Evolutionary conservation across 2,888 invertebrate genomes (phyloP).

Genomic region (Sesia bembeciformis): DNA sequence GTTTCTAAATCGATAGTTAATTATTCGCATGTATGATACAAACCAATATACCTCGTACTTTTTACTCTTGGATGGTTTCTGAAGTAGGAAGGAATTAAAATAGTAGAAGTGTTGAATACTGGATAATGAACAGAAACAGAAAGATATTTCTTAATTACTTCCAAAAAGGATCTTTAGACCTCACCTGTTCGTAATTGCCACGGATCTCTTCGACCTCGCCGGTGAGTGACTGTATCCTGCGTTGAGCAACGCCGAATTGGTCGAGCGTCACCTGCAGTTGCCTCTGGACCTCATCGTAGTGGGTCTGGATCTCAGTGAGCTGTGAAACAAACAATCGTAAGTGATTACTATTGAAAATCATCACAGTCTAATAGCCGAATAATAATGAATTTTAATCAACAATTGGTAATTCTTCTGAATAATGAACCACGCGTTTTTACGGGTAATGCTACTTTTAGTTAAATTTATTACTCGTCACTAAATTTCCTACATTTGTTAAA

Average conservation of each 20-base stretch:
- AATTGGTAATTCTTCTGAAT: background rate
- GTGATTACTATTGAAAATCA: constrained; percentile 1
- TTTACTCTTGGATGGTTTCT: too few relatives aligned
- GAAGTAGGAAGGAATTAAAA: too few relatives aligned
- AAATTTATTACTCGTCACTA: too few relatives aligned
- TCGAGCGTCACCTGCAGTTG: constrained; percentile 96
- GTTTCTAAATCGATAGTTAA: too few relatives aligned
- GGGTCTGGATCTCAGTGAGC: constrained; percentile 92
- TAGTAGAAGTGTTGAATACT: too few relatives aligned
- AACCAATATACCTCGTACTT: too few relatives aligned
- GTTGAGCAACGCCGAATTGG: constrained; percentile 92
- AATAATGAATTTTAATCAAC: background rate
- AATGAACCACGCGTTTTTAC: background rate
- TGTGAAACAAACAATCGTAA: constrained; percentile 20
- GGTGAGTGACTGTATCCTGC: constrained; percentile 91
- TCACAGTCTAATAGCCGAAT: background rate
- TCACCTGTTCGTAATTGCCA: constrained; percentile 86
- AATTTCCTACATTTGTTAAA: too few relatives aligned
- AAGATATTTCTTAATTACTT: too few relatives aligned
- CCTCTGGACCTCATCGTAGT: constrained; percentile 97
- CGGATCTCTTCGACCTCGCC: constrained; percentile 97
- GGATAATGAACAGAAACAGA: too few relatives aligned
- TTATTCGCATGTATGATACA: too few relatives aligned
- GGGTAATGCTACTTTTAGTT: background rate
- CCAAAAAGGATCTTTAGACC: too few relatives aligned